Conservation (phyloP, 2,888 invertebrate genomes). For the Apamea anceps region DNA sequence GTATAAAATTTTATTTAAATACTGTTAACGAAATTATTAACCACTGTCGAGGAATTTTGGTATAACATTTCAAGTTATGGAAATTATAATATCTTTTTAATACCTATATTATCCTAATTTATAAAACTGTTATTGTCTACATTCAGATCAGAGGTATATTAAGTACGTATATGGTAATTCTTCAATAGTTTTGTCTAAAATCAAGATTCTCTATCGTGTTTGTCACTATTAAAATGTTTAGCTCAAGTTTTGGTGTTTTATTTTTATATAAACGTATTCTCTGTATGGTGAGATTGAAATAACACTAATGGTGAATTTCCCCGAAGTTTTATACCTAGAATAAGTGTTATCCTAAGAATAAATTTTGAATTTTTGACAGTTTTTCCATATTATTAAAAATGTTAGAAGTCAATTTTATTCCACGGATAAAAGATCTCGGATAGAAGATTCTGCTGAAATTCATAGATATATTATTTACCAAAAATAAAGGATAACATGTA, state of each 20-base stretch:
- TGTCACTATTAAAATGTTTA: conserved; percentile 74
- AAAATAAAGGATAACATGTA: too few relatives aligned
- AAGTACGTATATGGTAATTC: conserved; percentile 11
- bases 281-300: not conserved
- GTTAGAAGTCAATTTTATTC: too few relatives aligned
- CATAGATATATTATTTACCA: too few relatives aligned
- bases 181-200: conserved; percentile 45
- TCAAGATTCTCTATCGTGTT: conserved; percentile 69
- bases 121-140: conserved; percentile 12
- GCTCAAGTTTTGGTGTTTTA: conserved; percentile 65
- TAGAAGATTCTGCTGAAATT: too few relatives aligned
- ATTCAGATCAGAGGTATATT: conserved; percentile 5
- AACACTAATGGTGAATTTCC: not conserved
- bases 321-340: too few relatives aligned
- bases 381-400: too few relatives aligned
- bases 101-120: not conserved
- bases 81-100: conserved; percentile 18
- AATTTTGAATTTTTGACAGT: too few relatives aligned
- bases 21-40: conserved; percentile 2
- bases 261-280: conserved; percentile 20
- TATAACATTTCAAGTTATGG: conserved; percentile 2
- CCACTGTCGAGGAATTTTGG: not conserved
- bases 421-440: too few relatives aligned
- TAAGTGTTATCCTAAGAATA: too few relatives aligned
- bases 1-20: conserved; percentile 10